A percentile compares a stretch with the other conserved stretches of the same genome.
Evolutionary conservation across 2,797 vertebrate genomes (phyloP).

Genomic region (Diplodus sargus): DNA sequence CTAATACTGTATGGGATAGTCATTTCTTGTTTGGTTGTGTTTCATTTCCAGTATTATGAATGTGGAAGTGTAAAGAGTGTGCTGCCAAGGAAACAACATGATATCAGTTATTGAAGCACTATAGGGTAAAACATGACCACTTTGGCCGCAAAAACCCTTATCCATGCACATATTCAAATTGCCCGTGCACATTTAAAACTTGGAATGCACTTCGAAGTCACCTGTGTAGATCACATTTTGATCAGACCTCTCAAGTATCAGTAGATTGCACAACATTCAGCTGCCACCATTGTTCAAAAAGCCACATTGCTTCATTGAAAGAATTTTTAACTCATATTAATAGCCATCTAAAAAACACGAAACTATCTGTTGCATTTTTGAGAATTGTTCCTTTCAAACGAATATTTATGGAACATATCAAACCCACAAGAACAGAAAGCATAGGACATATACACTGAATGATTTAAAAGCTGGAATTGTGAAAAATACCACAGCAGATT

Average conservation of each 20-base stretch:
- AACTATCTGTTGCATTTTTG: background rate
- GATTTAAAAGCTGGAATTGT: slow-evolving; percentile 8
- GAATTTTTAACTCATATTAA: slow-evolving; percentile 17
- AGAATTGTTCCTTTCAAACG: slow-evolving; percentile 7
- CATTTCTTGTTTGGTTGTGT: no score
- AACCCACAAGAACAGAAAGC: slow-evolving; percentile 15
- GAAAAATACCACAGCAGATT: background rate
- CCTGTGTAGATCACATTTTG: slow-evolving; percentile 19
- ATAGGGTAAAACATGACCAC: no score
- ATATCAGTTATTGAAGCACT: slow-evolving; percentile 16
- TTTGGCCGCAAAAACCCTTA: slow-evolving; percentile 1
- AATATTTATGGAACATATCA: slow-evolving; percentile 18
- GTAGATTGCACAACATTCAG: slow-evolving; percentile 8
- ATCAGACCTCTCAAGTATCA: slow-evolving; percentile 2
- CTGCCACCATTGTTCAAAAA: slow-evolving; percentile 1
- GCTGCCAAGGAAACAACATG: slow-evolving; percentile 1
- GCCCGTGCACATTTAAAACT: slow-evolving; percentile 1
- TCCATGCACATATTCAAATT: slow-evolving; percentile 22
- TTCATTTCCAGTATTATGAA: background rate
- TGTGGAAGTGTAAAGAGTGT: slow-evolving; percentile 26
- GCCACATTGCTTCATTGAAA: background rate
- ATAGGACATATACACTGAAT: background rate
- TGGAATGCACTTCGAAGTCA: slow-evolving; percentile 24
- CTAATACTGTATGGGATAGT: no score
- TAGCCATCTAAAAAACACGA: slow-evolving; percentile 15